A percentile compares a stretch with the other conserved stretches of the same genome.
phyloP scores from a whole-genome alignment of 2,888 invertebrate genomes.

The Ashinkailepas kermadecensis region DNA sequence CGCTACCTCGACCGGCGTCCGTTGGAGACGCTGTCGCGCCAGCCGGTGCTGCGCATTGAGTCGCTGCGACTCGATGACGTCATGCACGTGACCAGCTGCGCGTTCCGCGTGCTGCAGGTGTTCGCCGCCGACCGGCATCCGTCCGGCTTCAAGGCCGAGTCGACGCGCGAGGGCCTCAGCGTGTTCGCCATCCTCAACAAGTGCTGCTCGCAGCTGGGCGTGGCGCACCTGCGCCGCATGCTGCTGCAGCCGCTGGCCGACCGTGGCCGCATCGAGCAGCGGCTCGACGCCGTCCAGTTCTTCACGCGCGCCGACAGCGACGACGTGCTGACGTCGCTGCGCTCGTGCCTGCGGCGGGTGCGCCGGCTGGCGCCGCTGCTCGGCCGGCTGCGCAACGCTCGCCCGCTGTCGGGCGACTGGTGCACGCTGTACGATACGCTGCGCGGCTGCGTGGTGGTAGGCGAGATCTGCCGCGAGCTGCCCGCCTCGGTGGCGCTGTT shows the following conservation, averaged over 20 bases:
- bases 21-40: conserved; percentile 11
- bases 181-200: conserved; percentile 62
- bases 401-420: conserved; percentile 2
- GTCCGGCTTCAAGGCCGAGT: conserved; percentile 58
- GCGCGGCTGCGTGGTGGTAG: neutral
- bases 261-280: conserved; percentile 50
- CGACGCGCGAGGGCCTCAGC: conserved; percentile 60
- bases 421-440: neutral
- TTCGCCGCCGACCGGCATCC: conserved; percentile 65
- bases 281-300: conserved; percentile 63
- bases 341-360: neutral
- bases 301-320: conserved; percentile 56
- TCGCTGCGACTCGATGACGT: conserved; percentile 44
- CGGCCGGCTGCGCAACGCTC: neutral
- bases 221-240: conserved; percentile 5
- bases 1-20: conserved; percentile 53
- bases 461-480: conserved; percentile 3
- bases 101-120: conserved; percentile 66
- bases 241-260: conserved; percentile 55
- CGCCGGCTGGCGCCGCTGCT: neutral
- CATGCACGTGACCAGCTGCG: conserved; percentile 61
- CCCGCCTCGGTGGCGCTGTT: neutral
- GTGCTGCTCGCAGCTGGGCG: conserved; percentile 61
- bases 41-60: neutral
- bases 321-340: conserved; percentile 54